Conservation (phyloP, 2,113 vertebrate genomes). For the Perca schrenkii region DNA sequence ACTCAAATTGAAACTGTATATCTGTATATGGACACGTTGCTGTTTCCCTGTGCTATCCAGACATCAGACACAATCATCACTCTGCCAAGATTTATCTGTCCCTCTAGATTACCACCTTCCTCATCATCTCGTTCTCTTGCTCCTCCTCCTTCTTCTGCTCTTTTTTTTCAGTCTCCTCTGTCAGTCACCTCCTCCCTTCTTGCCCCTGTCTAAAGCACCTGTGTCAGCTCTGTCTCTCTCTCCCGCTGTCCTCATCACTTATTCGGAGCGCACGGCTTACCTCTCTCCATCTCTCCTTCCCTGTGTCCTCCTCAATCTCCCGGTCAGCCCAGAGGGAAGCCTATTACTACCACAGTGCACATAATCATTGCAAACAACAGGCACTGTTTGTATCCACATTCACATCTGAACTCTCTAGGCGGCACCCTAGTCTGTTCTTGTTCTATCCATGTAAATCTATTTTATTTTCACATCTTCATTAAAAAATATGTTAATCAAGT, state of each 20-base stretch:
- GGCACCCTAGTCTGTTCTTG: not conserved
- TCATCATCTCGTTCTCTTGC: slow-evolving; percentile 12
- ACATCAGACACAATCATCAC: slow-evolving; percentile 36
- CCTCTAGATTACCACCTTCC: slow-evolving; percentile 31
- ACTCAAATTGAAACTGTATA: not conserved
- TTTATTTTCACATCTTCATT: slow-evolving; percentile 8
- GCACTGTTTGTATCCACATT: slow-evolving; percentile 3
- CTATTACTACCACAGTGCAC: slow-evolving; percentile 31
- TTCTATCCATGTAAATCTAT: not conserved
- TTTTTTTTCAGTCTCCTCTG: slow-evolving; percentile 8
- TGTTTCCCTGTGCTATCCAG: not conserved
- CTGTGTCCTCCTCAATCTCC: slow-evolving; percentile 39
- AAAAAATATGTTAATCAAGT: not conserved
- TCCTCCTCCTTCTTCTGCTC: slow-evolving; percentile 33
- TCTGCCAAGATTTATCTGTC: slow-evolving; percentile 31
- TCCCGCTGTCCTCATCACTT: slow-evolving; percentile 68
- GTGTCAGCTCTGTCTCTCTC: slow-evolving; percentile 70
- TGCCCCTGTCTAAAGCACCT: slow-evolving; percentile 62
- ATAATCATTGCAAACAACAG: slow-evolving; percentile 24
- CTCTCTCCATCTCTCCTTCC: slow-evolving; percentile 52
- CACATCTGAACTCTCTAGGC: not conserved
- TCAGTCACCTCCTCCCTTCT: slow-evolving; percentile 51
- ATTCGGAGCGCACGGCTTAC: slow-evolving; percentile 34
- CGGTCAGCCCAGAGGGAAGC: slow-evolving; percentile 39
- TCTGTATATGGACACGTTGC: slow-evolving; percentile 1